Conservation (phyloP, 2,888 invertebrate genomes). For the Drosophila ezoana region DNA sequence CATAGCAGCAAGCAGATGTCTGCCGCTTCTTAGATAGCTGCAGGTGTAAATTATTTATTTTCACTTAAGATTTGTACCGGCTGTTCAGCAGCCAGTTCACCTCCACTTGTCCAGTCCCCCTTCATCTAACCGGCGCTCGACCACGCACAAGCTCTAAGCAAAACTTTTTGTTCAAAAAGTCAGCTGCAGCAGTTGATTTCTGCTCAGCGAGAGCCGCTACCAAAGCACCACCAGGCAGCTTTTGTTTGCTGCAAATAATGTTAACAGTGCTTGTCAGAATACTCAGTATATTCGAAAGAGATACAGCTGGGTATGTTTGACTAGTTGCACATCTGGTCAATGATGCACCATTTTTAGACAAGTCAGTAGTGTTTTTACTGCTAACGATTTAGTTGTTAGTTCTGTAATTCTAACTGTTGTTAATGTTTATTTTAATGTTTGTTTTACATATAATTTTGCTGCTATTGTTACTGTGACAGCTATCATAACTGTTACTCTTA, state of each 20-base stretch:
- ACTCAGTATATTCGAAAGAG: conserved; percentile 15
- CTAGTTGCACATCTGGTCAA: background rate
- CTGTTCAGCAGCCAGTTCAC: conserved; percentile 3
- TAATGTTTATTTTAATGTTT: too few species aligned
- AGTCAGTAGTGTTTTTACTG: background rate
- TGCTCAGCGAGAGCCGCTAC: conserved; percentile 43
- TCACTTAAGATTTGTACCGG: conserved; percentile 74
- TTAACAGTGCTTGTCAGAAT: conserved; percentile 50
- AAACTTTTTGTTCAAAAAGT: conserved; percentile 72
- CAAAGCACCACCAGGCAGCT: conserved; percentile 41
- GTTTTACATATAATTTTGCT: too few species aligned
- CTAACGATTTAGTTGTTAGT: background rate
- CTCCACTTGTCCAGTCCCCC: conserved; percentile 1
- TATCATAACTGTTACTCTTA: too few species aligned
- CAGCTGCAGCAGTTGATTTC: conserved; percentile 77
- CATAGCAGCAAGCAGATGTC: conserved; percentile 27
- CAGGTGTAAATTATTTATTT: conserved; percentile 84
- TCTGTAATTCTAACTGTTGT: background rate
- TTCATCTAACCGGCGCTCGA: conserved; percentile 21
- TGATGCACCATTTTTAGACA: too few species aligned
- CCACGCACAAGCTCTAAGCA: conserved; percentile 54
- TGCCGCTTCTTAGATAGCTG: conserved; percentile 61
- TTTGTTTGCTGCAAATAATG: conserved; percentile 73
- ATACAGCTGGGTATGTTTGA: background rate
- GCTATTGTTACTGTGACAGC: too few species aligned